Percentiles rank a stretch among this genome's conserved stretches.
Evolutionary conservation across 37 sponge, comb jelly and placozoan genomes (phyloP).

Genomic region (Ephydatia muelleri): DNA sequence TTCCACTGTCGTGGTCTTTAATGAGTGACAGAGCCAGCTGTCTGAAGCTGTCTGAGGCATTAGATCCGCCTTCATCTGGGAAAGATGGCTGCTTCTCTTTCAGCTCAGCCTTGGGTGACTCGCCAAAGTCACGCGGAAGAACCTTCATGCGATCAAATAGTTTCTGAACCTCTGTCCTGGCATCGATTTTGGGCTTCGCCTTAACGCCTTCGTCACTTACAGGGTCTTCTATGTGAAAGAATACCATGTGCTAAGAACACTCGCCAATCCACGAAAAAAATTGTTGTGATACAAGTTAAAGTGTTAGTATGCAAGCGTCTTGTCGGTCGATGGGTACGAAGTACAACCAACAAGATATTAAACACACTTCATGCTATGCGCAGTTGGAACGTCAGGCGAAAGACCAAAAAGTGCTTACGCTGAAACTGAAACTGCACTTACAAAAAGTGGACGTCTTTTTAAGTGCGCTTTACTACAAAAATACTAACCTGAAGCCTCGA

Average conservation of each 20-base stretch:
- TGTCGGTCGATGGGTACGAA: background rate
- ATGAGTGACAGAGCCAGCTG: background rate
- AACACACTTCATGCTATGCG: conserved; percentile 25
- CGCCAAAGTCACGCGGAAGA: too few species aligned
- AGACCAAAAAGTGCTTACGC: background rate
- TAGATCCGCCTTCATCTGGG: background rate
- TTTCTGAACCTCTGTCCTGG: conserved; percentile 24
- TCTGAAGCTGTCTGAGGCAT: background rate
- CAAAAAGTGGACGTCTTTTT: background rate
- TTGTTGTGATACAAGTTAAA: background rate
- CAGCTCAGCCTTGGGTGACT: too few species aligned
- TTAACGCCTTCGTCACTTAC: background rate
- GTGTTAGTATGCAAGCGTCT: conserved; percentile 43
- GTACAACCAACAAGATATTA: conserved; percentile 17
- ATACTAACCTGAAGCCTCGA: background rate
- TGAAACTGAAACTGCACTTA: background rate
- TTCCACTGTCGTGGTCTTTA: background rate
- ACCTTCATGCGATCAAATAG: conserved; percentile 22
- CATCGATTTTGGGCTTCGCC: background rate
- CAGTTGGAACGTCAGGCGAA: conserved; percentile 1
- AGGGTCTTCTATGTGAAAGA: background rate
- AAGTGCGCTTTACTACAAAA: background rate
- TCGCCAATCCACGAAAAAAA: background rate
- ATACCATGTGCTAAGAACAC: too few species aligned
- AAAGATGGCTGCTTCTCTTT: too few species aligned